A percentile compares a stretch with the other conserved stretches of the same genome.
Evolutionary conservation across 2,113 vertebrate species (phyloP).

Genomic region (Origma solitaria): DNA sequence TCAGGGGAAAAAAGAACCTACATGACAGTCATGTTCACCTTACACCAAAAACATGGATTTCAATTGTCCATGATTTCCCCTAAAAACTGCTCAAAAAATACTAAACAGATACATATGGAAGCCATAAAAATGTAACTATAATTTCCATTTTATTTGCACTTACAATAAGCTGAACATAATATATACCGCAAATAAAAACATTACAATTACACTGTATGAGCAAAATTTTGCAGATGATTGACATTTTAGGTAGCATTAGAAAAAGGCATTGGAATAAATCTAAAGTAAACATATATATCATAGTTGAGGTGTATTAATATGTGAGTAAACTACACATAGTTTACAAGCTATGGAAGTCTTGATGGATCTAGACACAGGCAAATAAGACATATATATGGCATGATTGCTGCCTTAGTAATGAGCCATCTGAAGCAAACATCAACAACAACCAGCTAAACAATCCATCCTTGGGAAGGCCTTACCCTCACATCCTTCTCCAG

Average conservation of each 20-base stretch:
- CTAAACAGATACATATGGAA: background rate
- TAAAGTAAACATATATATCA: background rate
- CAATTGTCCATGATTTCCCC: background rate
- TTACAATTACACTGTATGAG: fast-evolving
- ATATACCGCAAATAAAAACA: background rate
- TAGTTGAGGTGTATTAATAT: background rate
- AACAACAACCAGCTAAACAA: background rate
- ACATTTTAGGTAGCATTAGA: background rate
- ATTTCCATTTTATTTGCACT: background rate
- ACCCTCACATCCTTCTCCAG: slow-evolving; percentile 90
- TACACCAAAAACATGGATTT: background rate
- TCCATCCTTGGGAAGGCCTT: background rate
- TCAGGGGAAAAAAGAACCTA: background rate
- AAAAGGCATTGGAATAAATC: background rate
- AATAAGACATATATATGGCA: background rate
- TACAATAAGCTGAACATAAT: background rate
- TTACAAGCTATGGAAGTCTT: background rate
- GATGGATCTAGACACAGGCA: background rate
- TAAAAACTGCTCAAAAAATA: background rate
- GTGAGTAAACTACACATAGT: background rate
- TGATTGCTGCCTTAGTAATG: background rate
- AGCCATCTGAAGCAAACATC: background rate
- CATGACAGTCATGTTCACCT: background rate
- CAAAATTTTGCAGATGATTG: background rate
- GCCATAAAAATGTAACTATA: background rate